phyloP scores from a whole-genome alignment of 1,140 invertebrate species.

The Solenopsis invicta region DNA sequence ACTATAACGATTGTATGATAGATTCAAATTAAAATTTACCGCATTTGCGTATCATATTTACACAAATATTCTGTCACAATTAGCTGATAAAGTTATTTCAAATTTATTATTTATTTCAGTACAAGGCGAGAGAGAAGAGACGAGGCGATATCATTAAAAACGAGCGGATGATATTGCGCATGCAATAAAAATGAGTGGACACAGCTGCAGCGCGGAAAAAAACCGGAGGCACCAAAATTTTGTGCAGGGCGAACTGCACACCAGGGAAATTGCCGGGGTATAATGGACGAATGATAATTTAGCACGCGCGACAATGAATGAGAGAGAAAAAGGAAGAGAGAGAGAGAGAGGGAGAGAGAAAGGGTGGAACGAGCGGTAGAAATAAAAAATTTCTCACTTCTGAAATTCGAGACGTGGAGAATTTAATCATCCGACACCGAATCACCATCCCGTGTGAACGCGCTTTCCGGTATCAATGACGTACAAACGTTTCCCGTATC shows the following conservation, averaged over 20 bases:
- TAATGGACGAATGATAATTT: slow-evolving; percentile 62
- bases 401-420: background rate
- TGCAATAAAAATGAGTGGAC: slow-evolving; percentile 46
- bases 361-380: too few relatives aligned
- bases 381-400: slow-evolving; percentile 14
- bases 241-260: slow-evolving; percentile 33
- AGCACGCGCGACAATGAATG: slow-evolving; percentile 33
- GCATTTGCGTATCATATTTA: background rate
- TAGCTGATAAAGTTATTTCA: background rate
- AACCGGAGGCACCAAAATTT: slow-evolving; percentile 45
- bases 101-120: background rate
- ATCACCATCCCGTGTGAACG: background rate
- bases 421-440: background rate
- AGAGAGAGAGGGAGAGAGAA: background rate
- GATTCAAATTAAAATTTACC: background rate
- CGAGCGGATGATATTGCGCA: slow-evolving; percentile 11
- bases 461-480: background rate
- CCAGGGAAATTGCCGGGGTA: slow-evolving; percentile 56
- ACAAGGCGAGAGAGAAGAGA: background rate
- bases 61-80: background rate
- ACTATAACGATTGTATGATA: background rate
- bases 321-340: background rate
- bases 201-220: slow-evolving; percentile 30
- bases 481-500: background rate
- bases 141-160: slow-evolving; percentile 26